A percentile compares a stretch with the other conserved stretches of the same genome.
phyloP scores from a whole-genome alignment of 2,888 invertebrate genomes.

The Cryptus viduatorius region DNA sequence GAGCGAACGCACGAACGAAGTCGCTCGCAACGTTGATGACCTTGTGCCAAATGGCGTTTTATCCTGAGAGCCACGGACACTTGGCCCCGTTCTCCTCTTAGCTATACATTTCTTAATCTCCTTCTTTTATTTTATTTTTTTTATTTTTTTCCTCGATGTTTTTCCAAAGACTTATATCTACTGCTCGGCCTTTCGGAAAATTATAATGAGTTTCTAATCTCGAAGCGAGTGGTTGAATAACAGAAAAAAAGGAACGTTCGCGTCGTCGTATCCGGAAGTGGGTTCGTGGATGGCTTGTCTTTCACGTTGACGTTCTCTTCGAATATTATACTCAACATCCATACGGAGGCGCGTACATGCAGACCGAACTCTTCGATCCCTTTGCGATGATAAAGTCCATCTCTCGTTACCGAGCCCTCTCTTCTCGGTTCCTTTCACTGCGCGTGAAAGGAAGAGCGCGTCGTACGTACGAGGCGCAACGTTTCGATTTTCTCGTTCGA shows the following conservation, averaged over 20 bases:
- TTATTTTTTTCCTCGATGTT: not conserved
- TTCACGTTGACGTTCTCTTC: constrained; percentile 35
- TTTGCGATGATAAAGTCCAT: constrained; percentile 55
- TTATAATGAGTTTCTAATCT: constrained; percentile 20
- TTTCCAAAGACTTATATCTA: not conserved
- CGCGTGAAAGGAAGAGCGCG: constrained; percentile 68
- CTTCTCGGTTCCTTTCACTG: constrained; percentile 65
- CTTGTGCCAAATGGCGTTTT: constrained; percentile 81
- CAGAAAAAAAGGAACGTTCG: not conserved
- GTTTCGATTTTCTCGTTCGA: constrained; percentile 49
- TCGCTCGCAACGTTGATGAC: constrained; percentile 73
- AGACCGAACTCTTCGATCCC: constrained; percentile 37
- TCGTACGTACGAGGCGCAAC: constrained; percentile 17
- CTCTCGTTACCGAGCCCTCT: constrained; percentile 50
- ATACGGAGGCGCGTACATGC: not conserved
- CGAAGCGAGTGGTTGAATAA: not conserved
- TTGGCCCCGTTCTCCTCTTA: constrained; percentile 56
- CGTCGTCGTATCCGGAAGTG: constrained; percentile 48
- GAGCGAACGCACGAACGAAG: constrained; percentile 27
- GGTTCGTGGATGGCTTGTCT: not conserved
- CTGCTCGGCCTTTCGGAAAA: not conserved
- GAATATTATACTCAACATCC: not conserved
- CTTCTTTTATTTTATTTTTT: constrained; percentile 5
- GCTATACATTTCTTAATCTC: constrained; percentile 14
- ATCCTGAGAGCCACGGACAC: constrained; percentile 77